phyloP scores from a whole-genome alignment of 2,797 vertebrate species.

The Acrossocheilus fasciatus region DNA sequence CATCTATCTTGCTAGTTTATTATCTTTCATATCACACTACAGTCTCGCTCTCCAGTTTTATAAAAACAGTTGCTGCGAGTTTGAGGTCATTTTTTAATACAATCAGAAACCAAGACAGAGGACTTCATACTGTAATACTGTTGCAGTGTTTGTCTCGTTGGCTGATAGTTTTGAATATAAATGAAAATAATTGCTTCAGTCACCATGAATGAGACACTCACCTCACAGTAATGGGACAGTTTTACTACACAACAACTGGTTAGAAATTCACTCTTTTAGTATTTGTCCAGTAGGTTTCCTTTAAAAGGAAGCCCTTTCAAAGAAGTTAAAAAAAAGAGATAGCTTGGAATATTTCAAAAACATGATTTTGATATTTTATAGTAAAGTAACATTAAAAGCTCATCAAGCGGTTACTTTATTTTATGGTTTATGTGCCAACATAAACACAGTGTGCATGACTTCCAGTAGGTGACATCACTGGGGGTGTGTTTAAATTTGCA shows the following conservation, averaged over 20 bases:
- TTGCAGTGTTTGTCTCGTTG: not conserved
- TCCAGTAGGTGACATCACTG: not conserved
- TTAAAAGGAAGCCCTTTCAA: not conserved
- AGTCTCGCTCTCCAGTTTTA: not conserved
- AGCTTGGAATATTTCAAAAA: not conserved
- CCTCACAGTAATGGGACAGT: not conserved
- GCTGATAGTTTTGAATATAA: not conserved
- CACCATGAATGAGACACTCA: not conserved
- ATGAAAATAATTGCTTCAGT: not conserved
- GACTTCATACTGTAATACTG: no score
- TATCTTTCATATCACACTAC: not conserved
- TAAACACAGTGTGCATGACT: no score
- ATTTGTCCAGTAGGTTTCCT: not conserved
- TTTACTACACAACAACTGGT: fast-evolving
- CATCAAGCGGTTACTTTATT: not conserved
- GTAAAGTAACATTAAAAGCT: fast-evolving
- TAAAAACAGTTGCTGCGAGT: not conserved
- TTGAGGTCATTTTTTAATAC: no score
- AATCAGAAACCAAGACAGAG: no score
- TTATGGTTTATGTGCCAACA: no score
- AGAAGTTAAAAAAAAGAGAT: fast-evolving
- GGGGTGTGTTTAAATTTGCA: not conserved
- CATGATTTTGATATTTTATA: fast-evolving
- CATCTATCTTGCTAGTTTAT: not conserved
- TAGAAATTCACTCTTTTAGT: not conserved